These are phyloP conservation scores for Monopis laevigella DNA, from an alignment of 2,888 invertebrate species.

Conservation along the genomic window DNA sequence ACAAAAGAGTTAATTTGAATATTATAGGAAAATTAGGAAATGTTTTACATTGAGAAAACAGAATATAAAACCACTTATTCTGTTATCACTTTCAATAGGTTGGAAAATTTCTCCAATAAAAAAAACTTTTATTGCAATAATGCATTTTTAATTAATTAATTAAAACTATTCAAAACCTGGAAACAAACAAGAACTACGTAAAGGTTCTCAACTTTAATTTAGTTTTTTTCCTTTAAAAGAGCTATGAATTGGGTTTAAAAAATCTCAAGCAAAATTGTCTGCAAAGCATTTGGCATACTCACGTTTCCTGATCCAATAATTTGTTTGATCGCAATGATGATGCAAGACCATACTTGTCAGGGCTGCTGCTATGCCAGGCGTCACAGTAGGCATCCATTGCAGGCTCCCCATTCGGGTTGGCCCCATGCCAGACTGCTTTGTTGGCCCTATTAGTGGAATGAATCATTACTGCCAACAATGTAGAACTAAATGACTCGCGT, in stretches of 20 bases:
- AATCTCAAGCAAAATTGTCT: no score
- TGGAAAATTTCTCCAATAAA: no score
- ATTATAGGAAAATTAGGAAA: neutral
- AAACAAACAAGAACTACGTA: no score
- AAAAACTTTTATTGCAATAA: neutral
- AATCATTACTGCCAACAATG: constrained; percentile 9
- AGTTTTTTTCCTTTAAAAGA: no score
- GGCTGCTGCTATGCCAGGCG: constrained; percentile 87
- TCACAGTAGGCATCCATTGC: constrained; percentile 91
- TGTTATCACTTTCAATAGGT: no score
- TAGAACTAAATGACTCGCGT: constrained; percentile 4
- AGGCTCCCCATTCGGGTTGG: constrained; percentile 84
- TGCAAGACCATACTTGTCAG: constrained; percentile 84
- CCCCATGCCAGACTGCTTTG: constrained; percentile 97
- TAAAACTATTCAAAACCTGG: no score
- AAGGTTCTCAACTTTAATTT: no score
- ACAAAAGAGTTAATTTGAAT: constrained; percentile 18
- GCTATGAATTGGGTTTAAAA: no score
- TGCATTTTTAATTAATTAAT: neutral
- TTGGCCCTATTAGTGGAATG: constrained; percentile 74
- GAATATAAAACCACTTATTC: no score
- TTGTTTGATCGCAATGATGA: constrained; percentile 82
- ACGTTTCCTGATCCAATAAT: constrained; percentile 79
- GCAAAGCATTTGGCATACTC: no score
- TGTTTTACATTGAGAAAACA: neutral